Evolutionary conservation across 2,888 invertebrate species (phyloP).

Genomic region (Dermolepida albohirtum): DNA sequence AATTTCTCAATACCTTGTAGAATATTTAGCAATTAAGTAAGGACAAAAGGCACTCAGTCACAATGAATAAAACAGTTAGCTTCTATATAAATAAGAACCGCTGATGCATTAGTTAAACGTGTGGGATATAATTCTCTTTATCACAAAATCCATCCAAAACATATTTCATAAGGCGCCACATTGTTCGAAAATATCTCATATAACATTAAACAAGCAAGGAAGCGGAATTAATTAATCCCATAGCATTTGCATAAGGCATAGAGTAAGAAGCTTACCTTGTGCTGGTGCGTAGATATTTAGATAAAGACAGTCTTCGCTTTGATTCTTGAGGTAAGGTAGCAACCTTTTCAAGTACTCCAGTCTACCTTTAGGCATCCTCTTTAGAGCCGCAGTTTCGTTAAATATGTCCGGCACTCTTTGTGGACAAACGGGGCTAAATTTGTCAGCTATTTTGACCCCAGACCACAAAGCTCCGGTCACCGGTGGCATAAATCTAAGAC

Average conservation of each 20-base stretch:
- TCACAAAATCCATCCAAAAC: too few species aligned
- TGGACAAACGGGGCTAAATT: slow-evolving; percentile 92
- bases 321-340: slow-evolving; percentile 87
- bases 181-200: slow-evolving; percentile 10
- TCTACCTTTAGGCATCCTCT: slow-evolving; percentile 89
- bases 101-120: too few species aligned
- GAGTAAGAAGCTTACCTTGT: slow-evolving; percentile 79
- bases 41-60: too few species aligned
- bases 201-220: slow-evolving; percentile 1
- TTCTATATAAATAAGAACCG: too few species aligned
- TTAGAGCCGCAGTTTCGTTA: slow-evolving; percentile 85
- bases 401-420: slow-evolving; percentile 88
- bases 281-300: slow-evolving; percentile 97
- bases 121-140: too few species aligned
- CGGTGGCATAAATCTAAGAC: slow-evolving; percentile 95
- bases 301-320: slow-evolving; percentile 97
- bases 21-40: too few species aligned
- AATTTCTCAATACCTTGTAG: too few species aligned
- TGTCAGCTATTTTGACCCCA: slow-evolving; percentile 88
- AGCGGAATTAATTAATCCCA: slow-evolving; percentile 17
- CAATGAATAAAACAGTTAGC: too few species aligned
- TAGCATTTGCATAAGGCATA: background rate
- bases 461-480: slow-evolving; percentile 94
- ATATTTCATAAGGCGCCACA: background rate
- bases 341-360: slow-evolving; percentile 89